Conservation (phyloP, 2,797 vertebrate species). For the Chelmon rostratus region DNA sequence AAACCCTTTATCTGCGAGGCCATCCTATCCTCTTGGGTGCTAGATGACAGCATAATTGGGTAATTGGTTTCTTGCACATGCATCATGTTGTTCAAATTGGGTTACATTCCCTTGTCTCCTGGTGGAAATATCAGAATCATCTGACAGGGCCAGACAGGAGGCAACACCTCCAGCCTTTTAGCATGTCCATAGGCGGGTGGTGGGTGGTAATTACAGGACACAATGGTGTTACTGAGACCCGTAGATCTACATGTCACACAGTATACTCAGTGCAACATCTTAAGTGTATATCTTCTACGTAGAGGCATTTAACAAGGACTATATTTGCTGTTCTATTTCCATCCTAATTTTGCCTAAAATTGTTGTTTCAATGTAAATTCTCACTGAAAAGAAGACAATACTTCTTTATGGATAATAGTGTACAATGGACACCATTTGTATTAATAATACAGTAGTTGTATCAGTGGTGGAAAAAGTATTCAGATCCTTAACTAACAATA, state of each 20-base stretch:
- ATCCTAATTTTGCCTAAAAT: neutral
- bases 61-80: conserved; percentile 87
- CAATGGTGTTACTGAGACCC: conserved; percentile 56
- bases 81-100: conserved; percentile 83
- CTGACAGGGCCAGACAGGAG: conserved; percentile 75
- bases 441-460: neutral
- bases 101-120: conserved; percentile 80
- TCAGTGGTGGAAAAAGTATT: neutral
- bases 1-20: conserved; percentile 76
- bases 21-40: conserved; percentile 78
- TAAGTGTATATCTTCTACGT: conserved; percentile 21
- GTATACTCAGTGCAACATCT: conserved; percentile 25
- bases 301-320: conserved; percentile 8
- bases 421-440: neutral
- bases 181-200: conserved; percentile 53
- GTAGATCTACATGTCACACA: conserved; percentile 36
- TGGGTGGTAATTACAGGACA: conserved; percentile 68
- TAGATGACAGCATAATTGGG: conserved; percentile 87
- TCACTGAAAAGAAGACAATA: neutral
- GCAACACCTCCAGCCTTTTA: conserved; percentile 72
- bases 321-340: neutral
- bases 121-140: conserved; percentile 80
- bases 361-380: neutral
- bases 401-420: neutral
- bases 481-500: no score